Evolutionary conservation across 1,140 invertebrate genomes (phyloP).

Genomic region (Sipha flava): DNA sequence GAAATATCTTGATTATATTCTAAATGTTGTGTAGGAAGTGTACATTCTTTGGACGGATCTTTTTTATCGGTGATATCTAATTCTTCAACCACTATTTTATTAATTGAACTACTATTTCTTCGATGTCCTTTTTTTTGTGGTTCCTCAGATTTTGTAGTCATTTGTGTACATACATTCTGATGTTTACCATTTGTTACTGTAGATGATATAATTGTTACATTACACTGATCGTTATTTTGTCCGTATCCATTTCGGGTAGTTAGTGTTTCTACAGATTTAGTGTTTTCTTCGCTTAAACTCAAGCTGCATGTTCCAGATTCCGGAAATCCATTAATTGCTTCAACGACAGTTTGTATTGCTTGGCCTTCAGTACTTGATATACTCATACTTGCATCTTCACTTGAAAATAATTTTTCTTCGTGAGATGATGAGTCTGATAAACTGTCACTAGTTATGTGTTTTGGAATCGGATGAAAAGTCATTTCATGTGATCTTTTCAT

Average conservation of each 20-base stretch:
- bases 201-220: conserved; percentile 50
- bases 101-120: conserved; percentile 49
- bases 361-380: conserved; percentile 42
- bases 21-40: background rate
- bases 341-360: conserved; percentile 17
- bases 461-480: conserved; percentile 68
- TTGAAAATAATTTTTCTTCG: conserved; percentile 49
- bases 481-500: conserved; percentile 86
- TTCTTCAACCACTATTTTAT: conserved; percentile 38
- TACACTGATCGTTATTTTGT: conserved; percentile 39
- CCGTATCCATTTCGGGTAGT: conserved; percentile 42
- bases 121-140: conserved; percentile 47
- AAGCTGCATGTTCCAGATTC: conserved; percentile 44
- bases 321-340: conserved; percentile 41
- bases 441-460: conserved; percentile 41
- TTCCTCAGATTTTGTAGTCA: conserved; percentile 40
- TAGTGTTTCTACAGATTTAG: conserved; percentile 35
- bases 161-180: conserved; percentile 36
- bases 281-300: conserved; percentile 40
- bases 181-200: conserved; percentile 46
- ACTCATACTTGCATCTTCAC: conserved; percentile 50
- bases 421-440: conserved; percentile 36
- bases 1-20: background rate
- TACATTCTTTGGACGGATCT: background rate
- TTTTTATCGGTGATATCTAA: background rate